Conservation (phyloP, 2,797 vertebrate genomes). For the Falco naumanni region DNA sequence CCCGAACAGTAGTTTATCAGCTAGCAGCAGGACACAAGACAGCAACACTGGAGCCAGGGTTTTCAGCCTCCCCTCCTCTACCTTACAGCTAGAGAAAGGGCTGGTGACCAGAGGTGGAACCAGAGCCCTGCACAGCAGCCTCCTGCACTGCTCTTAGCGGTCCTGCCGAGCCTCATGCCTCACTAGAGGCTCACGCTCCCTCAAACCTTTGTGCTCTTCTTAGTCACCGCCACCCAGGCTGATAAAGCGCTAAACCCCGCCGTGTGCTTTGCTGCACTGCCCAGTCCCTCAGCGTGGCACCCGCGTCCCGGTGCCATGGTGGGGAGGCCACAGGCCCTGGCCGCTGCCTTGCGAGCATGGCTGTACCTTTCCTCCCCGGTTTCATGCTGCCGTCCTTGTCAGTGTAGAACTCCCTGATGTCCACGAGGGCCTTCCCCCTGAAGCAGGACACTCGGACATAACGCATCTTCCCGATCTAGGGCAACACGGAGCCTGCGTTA, state of each 20-base stretch:
- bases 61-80: not conserved
- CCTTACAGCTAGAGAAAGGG: not conserved
- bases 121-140: not conserved
- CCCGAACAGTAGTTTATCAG: not conserved
- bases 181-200: not conserved
- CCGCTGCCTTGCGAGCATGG: rapidly evolving
- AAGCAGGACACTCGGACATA: constrained; percentile 2
- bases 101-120: not conserved
- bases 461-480: not conserved
- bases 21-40: not conserved
- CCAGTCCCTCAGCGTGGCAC: rapidly evolving
- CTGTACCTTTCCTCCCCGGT: not conserved
- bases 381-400: not conserved
- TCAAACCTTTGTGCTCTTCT: not conserved
- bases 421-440: not conserved
- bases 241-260: not conserved
- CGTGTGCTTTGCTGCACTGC: rapidly evolving
- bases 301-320: not conserved
- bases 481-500: not conserved
- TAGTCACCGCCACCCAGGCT: not conserved
- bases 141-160: not conserved
- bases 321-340: rapidly evolving
- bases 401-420: not conserved
- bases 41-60: not conserved
- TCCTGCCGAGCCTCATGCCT: not conserved